Percentiles rank a stretch among this genome's conserved stretches.
phyloP scores from a whole-genome alignment of 2,113 vertebrate species.

The Polyodon spathula region DNA sequence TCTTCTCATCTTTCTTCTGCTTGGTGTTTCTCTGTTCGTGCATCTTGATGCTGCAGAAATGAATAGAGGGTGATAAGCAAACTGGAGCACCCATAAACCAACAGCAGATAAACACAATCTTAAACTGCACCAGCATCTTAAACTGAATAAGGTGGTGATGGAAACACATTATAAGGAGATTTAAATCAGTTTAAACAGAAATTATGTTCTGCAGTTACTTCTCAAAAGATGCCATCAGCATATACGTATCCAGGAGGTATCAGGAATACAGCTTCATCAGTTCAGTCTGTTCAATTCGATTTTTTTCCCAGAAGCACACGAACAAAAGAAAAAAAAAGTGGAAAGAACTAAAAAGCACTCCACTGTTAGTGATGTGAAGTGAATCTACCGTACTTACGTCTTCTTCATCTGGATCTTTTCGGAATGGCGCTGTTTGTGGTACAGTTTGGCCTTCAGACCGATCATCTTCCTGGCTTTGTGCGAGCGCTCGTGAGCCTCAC shows the following conservation, averaged over 20 bases:
- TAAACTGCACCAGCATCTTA: too few species aligned
- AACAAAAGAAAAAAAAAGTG: too few species aligned
- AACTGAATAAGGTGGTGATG: too few species aligned
- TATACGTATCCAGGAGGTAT: too few species aligned
- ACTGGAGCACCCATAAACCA: too few species aligned
- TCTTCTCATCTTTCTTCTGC: constrained; percentile 88
- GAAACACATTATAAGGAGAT: too few species aligned
- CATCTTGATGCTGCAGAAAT: constrained; percentile 80
- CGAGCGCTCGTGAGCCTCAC: constrained; percentile 84
- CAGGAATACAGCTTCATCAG: neutral
- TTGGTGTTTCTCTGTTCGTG: constrained; percentile 93
- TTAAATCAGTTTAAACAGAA: too few species aligned
- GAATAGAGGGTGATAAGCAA: constrained; percentile 8
- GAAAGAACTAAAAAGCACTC: too few species aligned
- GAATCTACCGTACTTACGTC: constrained; percentile 78
- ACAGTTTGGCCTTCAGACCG: constrained; percentile 92
- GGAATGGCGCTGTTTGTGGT: constrained; percentile 89
- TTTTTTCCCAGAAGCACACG: neutral
- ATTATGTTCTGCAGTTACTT: too few species aligned
- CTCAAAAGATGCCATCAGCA: too few species aligned
- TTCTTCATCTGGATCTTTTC: constrained; percentile 99
- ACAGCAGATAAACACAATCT: too few species aligned
- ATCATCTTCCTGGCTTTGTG: constrained; percentile 93
- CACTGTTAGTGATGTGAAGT: too few species aligned
- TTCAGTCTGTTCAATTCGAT: neutral